Percentiles rank a stretch among this genome's conserved stretches.
These are phyloP conservation scores for Heteronetta atricapilla DNA, from an alignment of 2,113 vertebrate species.

Conservation along the genomic window DNA sequence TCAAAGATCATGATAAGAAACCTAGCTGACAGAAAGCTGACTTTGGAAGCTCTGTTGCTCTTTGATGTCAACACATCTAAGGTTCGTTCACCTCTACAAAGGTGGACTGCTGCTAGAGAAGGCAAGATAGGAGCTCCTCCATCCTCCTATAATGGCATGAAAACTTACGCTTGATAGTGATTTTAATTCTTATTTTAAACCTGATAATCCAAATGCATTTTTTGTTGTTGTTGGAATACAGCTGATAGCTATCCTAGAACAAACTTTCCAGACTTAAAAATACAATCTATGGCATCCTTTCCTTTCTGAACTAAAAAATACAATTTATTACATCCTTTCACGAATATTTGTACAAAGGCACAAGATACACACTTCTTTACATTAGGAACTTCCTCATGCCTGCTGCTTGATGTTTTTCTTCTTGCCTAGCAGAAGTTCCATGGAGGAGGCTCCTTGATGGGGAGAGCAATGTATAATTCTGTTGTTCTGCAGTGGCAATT, in stretches of 20 bases:
- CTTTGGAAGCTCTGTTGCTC: background rate
- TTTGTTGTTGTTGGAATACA: background rate
- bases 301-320: background rate
- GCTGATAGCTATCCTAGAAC: background rate
- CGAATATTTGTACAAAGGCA: background rate
- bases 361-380: background rate
- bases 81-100: background rate
- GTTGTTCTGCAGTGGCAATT: background rate
- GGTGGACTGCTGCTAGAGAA: accelerated
- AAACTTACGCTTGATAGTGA: background rate
- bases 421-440: background rate
- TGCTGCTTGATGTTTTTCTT: background rate
- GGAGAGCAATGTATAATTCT: background rate
- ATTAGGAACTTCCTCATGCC: background rate
- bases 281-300: background rate
- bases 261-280: background rate
- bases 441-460: background rate
- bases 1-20: background rate
- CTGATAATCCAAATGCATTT: background rate
- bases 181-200: background rate
- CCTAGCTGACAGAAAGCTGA: background rate
- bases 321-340: background rate
- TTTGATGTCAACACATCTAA: accelerated
- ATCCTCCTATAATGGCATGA: background rate
- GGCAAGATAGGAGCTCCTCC: background rate